Conservation (phyloP, 2,888 invertebrate species). For the Trichogramma dendrolimi region DNA sequence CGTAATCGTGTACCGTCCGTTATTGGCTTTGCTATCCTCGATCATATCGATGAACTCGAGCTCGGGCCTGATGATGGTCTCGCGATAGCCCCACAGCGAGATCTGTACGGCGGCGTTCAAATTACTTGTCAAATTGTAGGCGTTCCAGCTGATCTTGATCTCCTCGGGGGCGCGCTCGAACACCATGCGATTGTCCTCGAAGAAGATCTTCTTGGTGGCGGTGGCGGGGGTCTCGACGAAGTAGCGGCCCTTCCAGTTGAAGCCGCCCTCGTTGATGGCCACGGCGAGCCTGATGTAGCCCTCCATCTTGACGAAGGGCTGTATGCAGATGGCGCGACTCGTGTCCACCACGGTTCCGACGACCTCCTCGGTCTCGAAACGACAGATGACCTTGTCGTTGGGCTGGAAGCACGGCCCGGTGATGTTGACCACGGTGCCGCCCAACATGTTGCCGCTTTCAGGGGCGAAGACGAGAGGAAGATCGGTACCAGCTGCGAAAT, state of each 20-base stretch:
- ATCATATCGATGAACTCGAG: constrained; percentile 76
- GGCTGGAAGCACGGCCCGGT: constrained; percentile 90
- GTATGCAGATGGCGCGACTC: constrained; percentile 85
- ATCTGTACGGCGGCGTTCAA: constrained; percentile 73
- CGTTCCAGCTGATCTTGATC: constrained; percentile 78
- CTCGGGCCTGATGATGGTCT: constrained; percentile 76
- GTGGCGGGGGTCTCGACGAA: constrained; percentile 89
- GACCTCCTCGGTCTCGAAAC: constrained; percentile 78
- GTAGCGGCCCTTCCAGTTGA: constrained; percentile 85
- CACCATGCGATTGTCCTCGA: constrained; percentile 64
- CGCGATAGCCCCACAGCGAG: constrained; percentile 85
- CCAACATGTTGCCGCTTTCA: constrained; percentile 95
- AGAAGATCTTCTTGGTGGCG: constrained; percentile 80
- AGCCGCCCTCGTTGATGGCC: constrained; percentile 70
- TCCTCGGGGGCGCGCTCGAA: constrained; percentile 70
- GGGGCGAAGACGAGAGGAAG: constrained; percentile 84
- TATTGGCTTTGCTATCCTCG: constrained; percentile 60
- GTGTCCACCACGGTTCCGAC: constrained; percentile 70
- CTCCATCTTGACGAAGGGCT: constrained; percentile 80
- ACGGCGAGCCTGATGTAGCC: constrained; percentile 85
- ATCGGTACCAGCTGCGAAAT: constrained; percentile 68
- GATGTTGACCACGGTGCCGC: constrained; percentile 92
- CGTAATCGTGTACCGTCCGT: constrained; percentile 68
- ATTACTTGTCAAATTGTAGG: constrained; percentile 79
- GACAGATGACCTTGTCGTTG: constrained; percentile 72